Percentiles rank a stretch among this genome's conserved stretches.
Conservation (phyloP, 2,888 invertebrate genomes). For the Phalera bucephala region DNA sequence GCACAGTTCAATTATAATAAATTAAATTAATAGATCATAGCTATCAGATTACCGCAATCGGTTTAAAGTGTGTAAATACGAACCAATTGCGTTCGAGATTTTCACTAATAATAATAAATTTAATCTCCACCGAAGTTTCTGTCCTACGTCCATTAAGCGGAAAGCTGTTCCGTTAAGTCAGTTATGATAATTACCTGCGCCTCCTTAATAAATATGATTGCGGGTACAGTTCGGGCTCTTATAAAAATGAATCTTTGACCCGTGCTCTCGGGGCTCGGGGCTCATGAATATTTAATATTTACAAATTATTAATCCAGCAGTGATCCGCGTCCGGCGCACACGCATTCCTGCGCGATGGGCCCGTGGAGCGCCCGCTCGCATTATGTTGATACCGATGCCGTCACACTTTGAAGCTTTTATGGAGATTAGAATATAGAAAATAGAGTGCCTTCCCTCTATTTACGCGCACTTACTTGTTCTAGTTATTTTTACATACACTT, state of each 20-base stretch:
- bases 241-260: conserved; percentile 74
- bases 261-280: conserved; percentile 62
- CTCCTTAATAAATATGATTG: conserved; percentile 74
- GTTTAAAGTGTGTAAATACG: conserved; percentile 45
- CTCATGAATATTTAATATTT: conserved; percentile 82
- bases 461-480: conserved; percentile 16
- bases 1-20: conserved; percentile 45
- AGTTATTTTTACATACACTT: too few species aligned
- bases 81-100: conserved; percentile 45
- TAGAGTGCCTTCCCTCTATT: conserved; percentile 51
- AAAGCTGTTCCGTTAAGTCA: conserved; percentile 59
- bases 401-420: conserved; percentile 66
- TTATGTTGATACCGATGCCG: conserved; percentile 58
- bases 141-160: conserved; percentile 39
- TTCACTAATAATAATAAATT: conserved; percentile 54
- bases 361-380: conserved; percentile 29
- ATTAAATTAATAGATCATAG: conserved; percentile 52
- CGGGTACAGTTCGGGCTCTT: conserved; percentile 63
- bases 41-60: conserved; percentile 43
- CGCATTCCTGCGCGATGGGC: conserved; percentile 60
- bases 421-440: conserved; percentile 61
- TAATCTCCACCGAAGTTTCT: conserved; percentile 39
- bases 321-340: conserved; percentile 51
- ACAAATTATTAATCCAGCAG: conserved; percentile 81
- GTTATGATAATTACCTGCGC: conserved; percentile 76